Evolutionary conservation across 2,113 vertebrate genomes (phyloP).

Genomic region (Sinocyclocheilus anshuiensis): DNA sequence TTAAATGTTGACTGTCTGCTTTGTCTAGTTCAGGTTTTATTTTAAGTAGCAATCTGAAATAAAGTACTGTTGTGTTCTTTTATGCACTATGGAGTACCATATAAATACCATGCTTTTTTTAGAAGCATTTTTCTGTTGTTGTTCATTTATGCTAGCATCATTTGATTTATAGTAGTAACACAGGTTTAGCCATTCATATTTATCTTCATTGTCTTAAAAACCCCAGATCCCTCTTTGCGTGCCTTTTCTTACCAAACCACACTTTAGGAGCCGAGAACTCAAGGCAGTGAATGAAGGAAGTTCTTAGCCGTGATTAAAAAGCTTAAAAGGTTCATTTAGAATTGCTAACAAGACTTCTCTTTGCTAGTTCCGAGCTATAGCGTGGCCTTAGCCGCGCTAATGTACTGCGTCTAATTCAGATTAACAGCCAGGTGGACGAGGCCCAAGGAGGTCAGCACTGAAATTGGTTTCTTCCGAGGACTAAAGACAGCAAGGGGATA

Average conservation of each 20-base stretch:
- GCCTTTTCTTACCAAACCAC: constrained; percentile 2
- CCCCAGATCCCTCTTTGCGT: not conserved
- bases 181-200: not conserved
- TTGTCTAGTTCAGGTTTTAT: no score
- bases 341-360: constrained; percentile 42
- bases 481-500: constrained; percentile 44
- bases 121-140: not conserved
- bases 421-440: constrained; percentile 44
- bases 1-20: no score
- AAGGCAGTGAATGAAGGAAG: constrained; percentile 27
- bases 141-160: not conserved
- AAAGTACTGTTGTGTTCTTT: no score
- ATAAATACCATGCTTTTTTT: not conserved
- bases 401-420: constrained; percentile 54
- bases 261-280: constrained; percentile 13
- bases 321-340: constrained; percentile 48
- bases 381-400: constrained; percentile 30
- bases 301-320: constrained; percentile 40
- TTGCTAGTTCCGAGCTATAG: constrained; percentile 37
- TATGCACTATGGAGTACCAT: no score
- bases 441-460: constrained; percentile 29
- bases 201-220: not conserved
- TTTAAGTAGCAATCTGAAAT: no score
- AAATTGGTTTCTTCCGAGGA: constrained; percentile 36
- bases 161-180: not conserved